phyloP scores from a whole-genome alignment of 2,797 vertebrate species.

The Gobionotothen gibberifrons region DNA sequence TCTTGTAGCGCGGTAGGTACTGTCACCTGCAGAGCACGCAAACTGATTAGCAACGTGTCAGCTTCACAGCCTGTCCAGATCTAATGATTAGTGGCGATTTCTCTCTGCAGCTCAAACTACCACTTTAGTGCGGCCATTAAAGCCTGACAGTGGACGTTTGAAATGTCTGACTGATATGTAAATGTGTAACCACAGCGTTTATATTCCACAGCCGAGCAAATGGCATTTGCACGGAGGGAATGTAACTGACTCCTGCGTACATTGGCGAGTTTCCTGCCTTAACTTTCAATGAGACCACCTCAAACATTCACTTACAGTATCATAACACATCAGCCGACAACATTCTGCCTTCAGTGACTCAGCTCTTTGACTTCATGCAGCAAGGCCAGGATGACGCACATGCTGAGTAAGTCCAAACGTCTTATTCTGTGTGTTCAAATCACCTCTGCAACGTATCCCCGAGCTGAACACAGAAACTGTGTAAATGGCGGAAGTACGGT shows the following conservation, averaged over 20 bases:
- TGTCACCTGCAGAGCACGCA: conserved; percentile 20
- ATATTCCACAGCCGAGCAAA: conserved; percentile 14
- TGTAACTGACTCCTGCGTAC: conserved; percentile 7
- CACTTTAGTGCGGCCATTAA: conserved; percentile 7
- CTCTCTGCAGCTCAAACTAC: conserved; percentile 17
- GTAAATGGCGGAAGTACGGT: conserved; percentile 9
- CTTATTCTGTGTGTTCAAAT: conserved; percentile 24
- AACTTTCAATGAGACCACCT: conserved; percentile 5
- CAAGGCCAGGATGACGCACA: conserved; percentile 29
- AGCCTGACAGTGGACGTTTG: conserved; percentile 20
- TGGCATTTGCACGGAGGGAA: conserved; percentile 32
- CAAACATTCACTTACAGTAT: conserved; percentile 18
- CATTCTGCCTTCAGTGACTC: conserved; percentile 43
- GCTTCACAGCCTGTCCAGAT: conserved; percentile 15
- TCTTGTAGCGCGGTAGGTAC: not conserved
- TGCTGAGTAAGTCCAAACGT: conserved; percentile 2
- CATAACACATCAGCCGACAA: conserved; percentile 30
- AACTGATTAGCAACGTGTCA: conserved; percentile 35
- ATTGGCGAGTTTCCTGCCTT: conserved; percentile 8
- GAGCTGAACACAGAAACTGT: conserved; percentile 1
- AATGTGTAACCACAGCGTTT: conserved; percentile 16
- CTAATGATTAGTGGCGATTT: conserved; percentile 34
- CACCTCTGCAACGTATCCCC: conserved; percentile 16
- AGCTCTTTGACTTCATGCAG: conserved; percentile 43
- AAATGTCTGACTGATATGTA: conserved; percentile 32